Base-by-base conservation (phyloP, 2,113 vertebrate species). In the Perca fluviatilis region DNA sequence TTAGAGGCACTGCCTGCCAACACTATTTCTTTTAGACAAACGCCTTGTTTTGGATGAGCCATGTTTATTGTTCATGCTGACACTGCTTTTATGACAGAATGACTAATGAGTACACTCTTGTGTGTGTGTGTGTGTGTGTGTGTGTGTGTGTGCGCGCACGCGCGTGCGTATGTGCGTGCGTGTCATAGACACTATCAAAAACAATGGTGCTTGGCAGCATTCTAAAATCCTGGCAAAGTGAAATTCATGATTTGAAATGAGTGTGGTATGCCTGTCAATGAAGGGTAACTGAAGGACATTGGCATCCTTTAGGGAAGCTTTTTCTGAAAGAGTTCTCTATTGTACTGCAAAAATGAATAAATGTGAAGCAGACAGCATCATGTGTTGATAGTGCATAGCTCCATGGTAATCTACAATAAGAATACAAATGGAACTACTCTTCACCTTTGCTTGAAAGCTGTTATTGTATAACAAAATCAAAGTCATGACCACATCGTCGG, bases 61-160 rank as follows among this genome's bases (percentile, higher is more conserved):
- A 43, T 85, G 80, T 86, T 90, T 89, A 84, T 90, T 91, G 88
- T 89, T 92, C 78, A 67, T 77, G 85, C 90, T 93, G 90, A 94
- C 91, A 81, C 36, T 80, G 86, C 84, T 83, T 92, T 93, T 84
- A 91, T 88, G 91, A 89, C 89, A 86, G 79, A 74, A 85, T 93
- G 90, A 92, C 82, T 89, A 91, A 93, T 87, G 87, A 81, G 85
- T 63, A 70, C 74, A 75, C 57, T 67, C 30, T 5, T 6, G 46
- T 77, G 33, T 73, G 19, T 72, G 74, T 82, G 74, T 51, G 25
- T 63, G 51, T 74, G 58, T 50, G 5, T 85, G 57, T 69, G 73
- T 74, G 74, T 30, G 25, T 68, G 57, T 74, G 36, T 49, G 40
- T 47, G 70, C 57, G 57, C n/a, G n/a, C n/a, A n/a, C n/a, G n/a